Evolutionary conservation across 2,797 vertebrate species (phyloP), one percentile per base, ranked within the genome.

Genomic region (Numenius phaeopus): DNA sequence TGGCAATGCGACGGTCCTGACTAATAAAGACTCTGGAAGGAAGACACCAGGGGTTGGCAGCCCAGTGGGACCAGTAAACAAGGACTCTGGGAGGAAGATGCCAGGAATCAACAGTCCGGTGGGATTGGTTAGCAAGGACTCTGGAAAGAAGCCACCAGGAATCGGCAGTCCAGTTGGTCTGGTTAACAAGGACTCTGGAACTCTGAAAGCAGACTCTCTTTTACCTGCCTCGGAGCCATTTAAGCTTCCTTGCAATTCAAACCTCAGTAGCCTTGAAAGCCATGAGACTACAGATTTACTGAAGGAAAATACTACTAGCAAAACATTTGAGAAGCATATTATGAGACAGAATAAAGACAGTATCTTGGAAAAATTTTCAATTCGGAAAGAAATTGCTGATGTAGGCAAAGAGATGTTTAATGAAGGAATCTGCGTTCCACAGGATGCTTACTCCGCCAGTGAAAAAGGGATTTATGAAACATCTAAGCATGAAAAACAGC

Each of bases 401-500:
- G 97, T 97, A n/a, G 97, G 98, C 78, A 98, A 98, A 83, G 98
- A 98, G 76, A 90, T 98, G 69, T 98, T 97, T 69, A 94, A 32
- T 37, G 98, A 98, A 81, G 97, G 97, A 77, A 54, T 95, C 55
- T 96, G 97, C 3, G 29, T 95, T 58, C 97, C 97, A 5, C 98
- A 97, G 83, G 98, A 98, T 26, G 70, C 86, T 84, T 97, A 97
- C 87, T 93, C 97, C 32, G 52, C 97, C 65, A 23, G 46, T 44
- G 98, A 98, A 77, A 98, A 97, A 89, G 97, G 97, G 67, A 73
- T 97, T 62, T 98, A 98, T 18, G 98, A 98, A 46, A 79, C 96
- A 23, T 95, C 98, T 1, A 98, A 98, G 94, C 98, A 98, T 37
- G 98, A 98, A 23, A 98, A 98, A 87, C 98, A 98, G 54, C 97